Base-by-base conservation (phyloP, 2,113 vertebrate genomes). In the Cyanoderma ruficeps region DNA sequence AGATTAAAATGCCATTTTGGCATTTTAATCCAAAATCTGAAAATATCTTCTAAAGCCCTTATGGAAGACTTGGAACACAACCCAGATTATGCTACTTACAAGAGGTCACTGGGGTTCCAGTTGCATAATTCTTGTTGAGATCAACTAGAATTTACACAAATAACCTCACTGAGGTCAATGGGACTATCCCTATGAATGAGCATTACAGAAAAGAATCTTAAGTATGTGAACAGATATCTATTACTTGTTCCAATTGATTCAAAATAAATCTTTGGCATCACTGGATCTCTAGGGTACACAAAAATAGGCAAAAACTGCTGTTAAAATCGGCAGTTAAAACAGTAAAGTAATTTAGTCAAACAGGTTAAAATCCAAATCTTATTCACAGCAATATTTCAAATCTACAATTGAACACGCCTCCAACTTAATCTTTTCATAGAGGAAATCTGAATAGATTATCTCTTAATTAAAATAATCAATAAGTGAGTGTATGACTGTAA, bases 11-110 rank as follows among this genome's bases (percentile, higher is more conserved):
- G 67, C 90, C 88, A 93, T 41, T 68, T 68, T 87, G 87, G 78
- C 63, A 93, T 94, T 96, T 95, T 94, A 96, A 97, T 97, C 82
- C 91, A 96, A 86, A 92, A 95, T 88, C 87, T 95, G 90, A 91
- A 96, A 96, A 93, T 83, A 97, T 93, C 67, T 96, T 87, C 83
- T 95, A 93, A 96, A 94, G 56, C 39, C 49, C 35, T 90, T 91
- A n/a, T 11, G 53, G 84, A 89, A 90, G 78, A 88, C 81, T 94
- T 83, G 71, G 90, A 91, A 95, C 64, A 91, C 10, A 79, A 94
- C 37, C 59, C 90, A 96, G 89, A 89, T 42, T 83, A 78, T 59
- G 61, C 64, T 91, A 84, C 69, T 95, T 94, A 67, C n/a, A 67
- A 85, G 67, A 92, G 91, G 74, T 95, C 88, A 87, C 33, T 65